phyloP scores from a whole-genome alignment of 1,140 invertebrate genomes.

The Dinothrombium tinctorium region DNA sequence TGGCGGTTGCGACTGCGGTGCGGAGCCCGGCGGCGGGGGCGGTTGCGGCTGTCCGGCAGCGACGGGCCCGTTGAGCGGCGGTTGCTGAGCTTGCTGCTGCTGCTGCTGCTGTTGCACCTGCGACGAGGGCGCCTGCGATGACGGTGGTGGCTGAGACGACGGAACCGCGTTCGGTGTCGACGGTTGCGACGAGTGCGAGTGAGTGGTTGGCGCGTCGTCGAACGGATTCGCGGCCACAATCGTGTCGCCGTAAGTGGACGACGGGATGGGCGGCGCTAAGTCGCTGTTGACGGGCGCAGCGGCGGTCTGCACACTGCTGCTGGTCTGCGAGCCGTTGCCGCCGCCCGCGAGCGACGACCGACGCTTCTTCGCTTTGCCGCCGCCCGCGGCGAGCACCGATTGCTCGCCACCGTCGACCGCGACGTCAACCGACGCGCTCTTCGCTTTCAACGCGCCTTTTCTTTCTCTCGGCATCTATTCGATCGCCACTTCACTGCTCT shows the following conservation, averaged over 20 bases:
- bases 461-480: too few relatives aligned
- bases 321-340: conserved; percentile 1
- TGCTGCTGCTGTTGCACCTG: conserved; percentile 18
- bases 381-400: too few relatives aligned
- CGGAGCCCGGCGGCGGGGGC: conserved; percentile 1
- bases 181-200: too few relatives aligned
- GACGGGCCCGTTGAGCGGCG: conserved; percentile 9
- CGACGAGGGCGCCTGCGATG: conserved; percentile 14
- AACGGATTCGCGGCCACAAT: conserved; percentile 85
- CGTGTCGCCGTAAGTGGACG: conserved; percentile 53
- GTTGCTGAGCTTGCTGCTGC: conserved; percentile 20
- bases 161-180: too few relatives aligned
- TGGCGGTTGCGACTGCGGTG: conserved; percentile 1
- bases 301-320: too few relatives aligned
- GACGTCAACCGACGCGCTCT: too few relatives aligned
- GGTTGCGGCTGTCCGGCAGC: conserved; percentile 17
- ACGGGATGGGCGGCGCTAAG: conserved; percentile 14
- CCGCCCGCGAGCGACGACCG: not conserved
- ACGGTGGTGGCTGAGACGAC: conserved; percentile 15
- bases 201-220: conserved; percentile 80
- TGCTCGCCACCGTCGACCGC: too few relatives aligned
- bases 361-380: not conserved
- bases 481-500: too few relatives aligned
- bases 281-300: conserved; percentile 1
- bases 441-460: too few relatives aligned